Evolutionary conservation across 2,888 invertebrate genomes (phyloP).

Genomic region (Leptinotarsa juncta): DNA sequence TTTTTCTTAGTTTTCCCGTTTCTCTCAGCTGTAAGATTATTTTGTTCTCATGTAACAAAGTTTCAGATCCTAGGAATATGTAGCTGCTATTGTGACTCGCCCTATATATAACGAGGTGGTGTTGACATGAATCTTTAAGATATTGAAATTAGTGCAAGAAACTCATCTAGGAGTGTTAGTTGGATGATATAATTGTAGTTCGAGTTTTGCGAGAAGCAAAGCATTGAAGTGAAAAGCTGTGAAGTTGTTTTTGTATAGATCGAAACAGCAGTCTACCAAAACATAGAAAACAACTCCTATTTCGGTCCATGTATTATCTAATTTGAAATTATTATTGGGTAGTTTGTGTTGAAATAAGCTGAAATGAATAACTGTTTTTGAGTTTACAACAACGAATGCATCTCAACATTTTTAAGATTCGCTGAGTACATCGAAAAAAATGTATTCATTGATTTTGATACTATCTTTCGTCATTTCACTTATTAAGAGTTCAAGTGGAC

Average conservation of each 20-base stretch:
- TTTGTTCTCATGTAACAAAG: too few species aligned
- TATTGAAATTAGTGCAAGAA: slow-evolving; percentile 1
- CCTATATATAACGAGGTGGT: slow-evolving; percentile 42
- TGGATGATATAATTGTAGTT: not conserved
- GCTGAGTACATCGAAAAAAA: not conserved
- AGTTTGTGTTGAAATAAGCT: not conserved
- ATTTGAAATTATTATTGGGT: slow-evolving; percentile 7
- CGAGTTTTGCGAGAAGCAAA: slow-evolving; percentile 2
- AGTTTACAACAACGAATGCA: not conserved
- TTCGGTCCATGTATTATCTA: not conserved
- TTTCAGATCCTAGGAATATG: slow-evolving; percentile 1
- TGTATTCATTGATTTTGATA: too few species aligned
- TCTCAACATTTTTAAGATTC: not conserved
- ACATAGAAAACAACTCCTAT: not conserved
- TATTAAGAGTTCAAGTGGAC: too few species aligned
- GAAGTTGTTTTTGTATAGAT: not conserved
- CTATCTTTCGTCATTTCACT: too few species aligned
- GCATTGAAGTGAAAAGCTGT: not conserved
- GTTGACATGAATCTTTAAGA: slow-evolving; percentile 25
- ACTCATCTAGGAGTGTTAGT: slow-evolving; percentile 4
- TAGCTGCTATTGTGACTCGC: not conserved
- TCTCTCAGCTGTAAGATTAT: too few species aligned
- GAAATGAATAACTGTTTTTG: not conserved
- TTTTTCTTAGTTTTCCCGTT: too few species aligned
- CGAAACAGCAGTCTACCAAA: not conserved